Evolutionary conservation across 2,888 invertebrate genomes (phyloP).

Genomic region (Leistus spinibarbis): DNA sequence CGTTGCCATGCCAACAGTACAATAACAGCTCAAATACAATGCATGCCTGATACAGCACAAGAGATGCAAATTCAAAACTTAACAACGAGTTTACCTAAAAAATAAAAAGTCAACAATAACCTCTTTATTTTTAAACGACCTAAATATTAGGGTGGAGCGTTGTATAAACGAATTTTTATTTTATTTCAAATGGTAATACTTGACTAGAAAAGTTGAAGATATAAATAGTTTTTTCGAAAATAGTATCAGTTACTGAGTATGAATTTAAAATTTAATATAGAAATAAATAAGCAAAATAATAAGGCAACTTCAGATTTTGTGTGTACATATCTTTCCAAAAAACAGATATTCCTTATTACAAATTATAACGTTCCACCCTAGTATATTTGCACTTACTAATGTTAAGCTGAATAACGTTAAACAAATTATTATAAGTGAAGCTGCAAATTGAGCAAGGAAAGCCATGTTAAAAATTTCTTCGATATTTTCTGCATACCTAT

Average conservation of each 20-base stretch:
- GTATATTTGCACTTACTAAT: conserved; percentile 47
- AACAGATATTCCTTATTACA: no score
- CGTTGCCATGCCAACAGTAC: conserved; percentile 65
- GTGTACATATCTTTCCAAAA: no score
- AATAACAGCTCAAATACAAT: conserved; percentile 63
- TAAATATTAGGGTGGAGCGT: neutral
- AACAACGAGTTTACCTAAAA: conserved; percentile 42
- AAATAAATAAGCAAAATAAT: no score
- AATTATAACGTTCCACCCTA: no score
- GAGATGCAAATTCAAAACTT: conserved; percentile 61
- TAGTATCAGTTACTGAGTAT: no score
- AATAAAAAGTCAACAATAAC: neutral
- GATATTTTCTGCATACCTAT: conserved; percentile 50
- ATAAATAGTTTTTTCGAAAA: no score
- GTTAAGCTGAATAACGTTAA: conserved; percentile 54
- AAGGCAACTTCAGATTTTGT: no score
- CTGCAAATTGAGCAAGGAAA: conserved; percentile 51
- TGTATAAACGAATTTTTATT: no score
- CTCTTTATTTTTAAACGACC: neutral
- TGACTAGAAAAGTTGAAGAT: no score
- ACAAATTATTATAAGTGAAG: conserved; percentile 53
- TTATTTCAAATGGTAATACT: no score
- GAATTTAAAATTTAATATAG: no score
- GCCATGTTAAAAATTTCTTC: conserved; percentile 48
- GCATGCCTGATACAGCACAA: conserved; percentile 61